Evolutionary conservation across 2,888 invertebrate genomes (phyloP).

Genomic region (Xestia ashworthii): DNA sequence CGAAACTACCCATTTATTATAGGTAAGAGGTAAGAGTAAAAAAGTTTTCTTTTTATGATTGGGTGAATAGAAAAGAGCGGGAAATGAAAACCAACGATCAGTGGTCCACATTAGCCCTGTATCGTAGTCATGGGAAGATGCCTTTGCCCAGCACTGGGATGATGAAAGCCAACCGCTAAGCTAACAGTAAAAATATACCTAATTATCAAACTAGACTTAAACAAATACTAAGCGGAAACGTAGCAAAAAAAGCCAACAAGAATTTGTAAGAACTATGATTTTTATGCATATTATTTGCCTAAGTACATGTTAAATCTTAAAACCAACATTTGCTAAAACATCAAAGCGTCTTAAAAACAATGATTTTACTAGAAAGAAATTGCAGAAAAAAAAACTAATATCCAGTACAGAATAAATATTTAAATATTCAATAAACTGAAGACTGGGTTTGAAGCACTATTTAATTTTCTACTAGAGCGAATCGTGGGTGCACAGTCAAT

Average conservation of each 20-base stretch:
- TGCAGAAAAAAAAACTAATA: neutral
- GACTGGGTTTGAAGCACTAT: slow-evolving; percentile 39
- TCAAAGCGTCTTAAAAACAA: neutral
- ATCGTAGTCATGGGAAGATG: neutral
- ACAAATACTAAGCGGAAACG: neutral
- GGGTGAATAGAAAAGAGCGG: neutral
- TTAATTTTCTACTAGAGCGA: slow-evolving; percentile 45
- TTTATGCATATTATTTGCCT: neutral
- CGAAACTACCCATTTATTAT: too few relatives aligned
- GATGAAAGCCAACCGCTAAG: neutral
- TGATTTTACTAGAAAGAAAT: slow-evolving; percentile 2
- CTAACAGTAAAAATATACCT: neutral
- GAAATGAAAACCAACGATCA: neutral
- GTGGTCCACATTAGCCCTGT: neutral
- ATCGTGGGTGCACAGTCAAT: slow-evolving; percentile 18
- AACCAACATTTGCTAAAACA: slow-evolving; percentile 4
- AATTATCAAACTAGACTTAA: neutral
- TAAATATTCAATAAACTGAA: slow-evolving; percentile 36
- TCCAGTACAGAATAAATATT: slow-evolving; percentile 27
- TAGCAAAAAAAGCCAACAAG: neutral
- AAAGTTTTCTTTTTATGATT: neutral
- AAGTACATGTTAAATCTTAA: neutral
- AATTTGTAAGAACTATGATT: neutral
- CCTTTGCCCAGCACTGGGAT: neutral
- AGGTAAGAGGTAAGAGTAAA: too few relatives aligned